Evolutionary conservation across 2,797 vertebrate species (phyloP), one percentile per base, ranked within the genome.

Genomic region (Enteromius treurensis): DNA sequence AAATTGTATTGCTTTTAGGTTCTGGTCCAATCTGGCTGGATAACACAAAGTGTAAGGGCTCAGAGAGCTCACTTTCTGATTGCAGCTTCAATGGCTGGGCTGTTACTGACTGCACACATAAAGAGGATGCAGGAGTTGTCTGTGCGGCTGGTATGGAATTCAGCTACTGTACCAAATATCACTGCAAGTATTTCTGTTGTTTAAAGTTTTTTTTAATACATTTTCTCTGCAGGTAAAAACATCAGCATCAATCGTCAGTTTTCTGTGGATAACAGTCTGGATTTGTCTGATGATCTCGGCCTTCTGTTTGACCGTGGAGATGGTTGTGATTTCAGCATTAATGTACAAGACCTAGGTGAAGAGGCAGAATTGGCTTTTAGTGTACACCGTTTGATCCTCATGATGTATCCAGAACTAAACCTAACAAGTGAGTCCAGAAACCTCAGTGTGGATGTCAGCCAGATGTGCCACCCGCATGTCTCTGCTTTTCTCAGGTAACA

Each of bases 11-110:
- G 11, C 3, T 58, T 80, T 53, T 15, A 73, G 94, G 86, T 0
- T 51, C 90, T 83, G 92, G 93, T 74, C 90, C 82, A 0, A 91
- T 95, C 86, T 95, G 93, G 94, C 87, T 95, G 26, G 93, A 95
- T 89, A 93, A 94, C 0, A 8, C 94, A 5, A 62, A n/a, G 0
- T 95, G 95, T 85, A 80, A 86, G 19, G 94, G 94, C 67, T 91
- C 88, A 1, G 95, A 95, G 88, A 89, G 40, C 0, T 80, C 83
- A 49, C 89, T 95, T 65, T 82, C 89, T 14, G 78, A 79, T 4
- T 95, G 95, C 84, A 5, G 0, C 7, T 92, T 93, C 60, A 90
- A 87, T 88, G 84, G 71, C 71, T 95, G 94, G 94, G 93, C 89
- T 45, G 1, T 89, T 17, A 92, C 86, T 19, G 95, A 95, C 91